A percentile compares a stretch with the other conserved stretches of the same genome.
Evolutionary conservation across 2,888 invertebrate species (phyloP).

Genomic region (Leucozona laternaria): DNA sequence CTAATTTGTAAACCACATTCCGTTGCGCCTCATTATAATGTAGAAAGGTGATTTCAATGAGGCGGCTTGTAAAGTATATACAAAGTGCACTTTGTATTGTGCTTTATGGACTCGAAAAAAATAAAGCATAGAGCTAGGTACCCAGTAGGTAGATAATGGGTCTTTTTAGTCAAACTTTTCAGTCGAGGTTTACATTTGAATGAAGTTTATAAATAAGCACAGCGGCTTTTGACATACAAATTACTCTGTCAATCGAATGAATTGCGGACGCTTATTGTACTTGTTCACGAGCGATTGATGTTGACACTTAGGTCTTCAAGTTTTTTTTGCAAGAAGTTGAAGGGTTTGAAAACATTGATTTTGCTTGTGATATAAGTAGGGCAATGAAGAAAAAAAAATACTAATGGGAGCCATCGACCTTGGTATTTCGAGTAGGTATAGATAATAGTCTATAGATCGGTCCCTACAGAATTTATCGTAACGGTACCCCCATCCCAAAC

Average conservation of each 20-base stretch:
- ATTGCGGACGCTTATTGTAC: conserved; percentile 32
- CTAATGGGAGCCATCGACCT: too few relatives aligned
- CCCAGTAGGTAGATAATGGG: neutral
- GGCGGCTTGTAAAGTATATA: conserved; percentile 18
- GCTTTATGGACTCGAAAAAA: conserved; percentile 15
- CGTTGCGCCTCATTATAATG: conserved; percentile 65
- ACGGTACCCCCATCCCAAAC: too few relatives aligned
- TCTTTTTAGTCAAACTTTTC: neutral
- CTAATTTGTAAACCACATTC: conserved; percentile 70
- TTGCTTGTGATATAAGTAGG: neutral
- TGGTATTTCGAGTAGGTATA: too few relatives aligned
- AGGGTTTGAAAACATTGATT: neutral
- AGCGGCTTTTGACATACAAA: conserved; percentile 56
- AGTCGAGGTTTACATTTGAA: conserved; percentile 23
- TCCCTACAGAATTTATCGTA: too few relatives aligned
- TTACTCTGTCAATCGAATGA: conserved; percentile 49
- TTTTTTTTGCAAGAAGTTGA: neutral
- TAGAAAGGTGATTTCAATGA: conserved; percentile 51
- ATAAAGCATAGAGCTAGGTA: too few relatives aligned
- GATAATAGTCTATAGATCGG: too few relatives aligned
- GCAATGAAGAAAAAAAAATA: too few relatives aligned
- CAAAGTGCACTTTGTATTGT: conserved; percentile 35
- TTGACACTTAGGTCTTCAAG: neutral
- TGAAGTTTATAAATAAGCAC: conserved; percentile 40
- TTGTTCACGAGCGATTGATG: conserved; percentile 14